Percentiles rank a stretch among this genome's conserved stretches.
phyloP scores from a whole-genome alignment of 2,888 invertebrate species.

The Baccha elongata region DNA sequence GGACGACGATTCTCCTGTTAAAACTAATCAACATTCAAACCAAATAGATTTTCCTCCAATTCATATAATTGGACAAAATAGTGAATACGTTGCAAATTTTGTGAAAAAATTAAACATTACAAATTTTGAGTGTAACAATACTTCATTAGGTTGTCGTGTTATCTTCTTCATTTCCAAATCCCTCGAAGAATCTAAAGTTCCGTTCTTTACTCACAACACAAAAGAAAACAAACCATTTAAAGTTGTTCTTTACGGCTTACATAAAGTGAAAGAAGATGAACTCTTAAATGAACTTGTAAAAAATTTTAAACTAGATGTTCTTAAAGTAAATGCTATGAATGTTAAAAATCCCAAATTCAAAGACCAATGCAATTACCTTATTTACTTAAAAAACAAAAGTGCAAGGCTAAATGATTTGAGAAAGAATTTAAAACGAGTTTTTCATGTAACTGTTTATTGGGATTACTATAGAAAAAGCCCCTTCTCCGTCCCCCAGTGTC shows the following conservation, averaged over 20 bases:
- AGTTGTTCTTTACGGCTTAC: slow-evolving; percentile 8
- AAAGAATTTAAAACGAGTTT: neutral
- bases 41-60: neutral
- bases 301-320: neutral
- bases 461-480: slow-evolving; percentile 3
- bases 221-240: slow-evolving; percentile 1
- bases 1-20: neutral
- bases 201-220: slow-evolving; percentile 1
- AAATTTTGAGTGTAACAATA: slow-evolving; percentile 10
- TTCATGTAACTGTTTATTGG: neutral
- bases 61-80: neutral
- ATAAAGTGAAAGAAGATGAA: slow-evolving; percentile 8
- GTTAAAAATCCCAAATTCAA: slow-evolving; percentile 3
- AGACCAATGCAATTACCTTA: neutral
- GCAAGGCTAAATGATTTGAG: neutral
- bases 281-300: neutral
- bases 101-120: neutral
- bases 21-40: neutral
- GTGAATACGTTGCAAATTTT: neutral
- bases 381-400: neutral
- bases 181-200: neutral
- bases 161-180: neutral
- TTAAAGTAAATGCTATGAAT: slow-evolving; percentile 5
- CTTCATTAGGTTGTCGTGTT: slow-evolving; percentile 1
- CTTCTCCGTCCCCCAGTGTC: slow-evolving; percentile 1